Evolutionary conservation across 2,888 invertebrate genomes (phyloP).

Genomic region (Aromia moschata): DNA sequence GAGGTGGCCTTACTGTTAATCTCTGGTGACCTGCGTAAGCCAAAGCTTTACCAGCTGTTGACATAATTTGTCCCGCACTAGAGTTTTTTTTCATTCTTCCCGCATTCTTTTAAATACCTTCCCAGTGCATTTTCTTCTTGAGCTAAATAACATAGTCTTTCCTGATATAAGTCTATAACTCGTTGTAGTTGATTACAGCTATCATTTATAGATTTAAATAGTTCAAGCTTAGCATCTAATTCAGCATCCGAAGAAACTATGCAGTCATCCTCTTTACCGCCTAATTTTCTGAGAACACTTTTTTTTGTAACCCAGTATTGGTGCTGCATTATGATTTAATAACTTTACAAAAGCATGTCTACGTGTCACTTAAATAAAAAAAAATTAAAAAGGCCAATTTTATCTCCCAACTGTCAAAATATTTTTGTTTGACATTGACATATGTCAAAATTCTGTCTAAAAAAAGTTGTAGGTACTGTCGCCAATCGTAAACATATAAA

Average conservation of each 20-base stretch:
- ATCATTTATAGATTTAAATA: slow-evolving; percentile 91
- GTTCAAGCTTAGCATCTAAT: slow-evolving; percentile 94
- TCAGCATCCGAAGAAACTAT: slow-evolving; percentile 96
- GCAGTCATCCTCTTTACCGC: slow-evolving; percentile 97
- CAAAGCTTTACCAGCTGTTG: slow-evolving; percentile 80
- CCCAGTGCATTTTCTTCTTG: slow-evolving; percentile 95
- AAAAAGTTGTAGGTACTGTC: too few species aligned
- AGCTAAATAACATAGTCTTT: slow-evolving; percentile 88
- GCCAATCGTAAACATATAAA: too few species aligned
- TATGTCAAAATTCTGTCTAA: too few species aligned
- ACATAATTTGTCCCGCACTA: slow-evolving; percentile 87
- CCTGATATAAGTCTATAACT: slow-evolving; percentile 93
- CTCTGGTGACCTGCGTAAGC: slow-evolving; percentile 83
- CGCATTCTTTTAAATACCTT: slow-evolving; percentile 91
- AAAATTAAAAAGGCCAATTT: neutral
- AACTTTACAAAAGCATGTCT: neutral
- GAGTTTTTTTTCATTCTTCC: slow-evolving; percentile 86
- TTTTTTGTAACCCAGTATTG: slow-evolving; percentile 99
- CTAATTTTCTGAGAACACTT: slow-evolving; percentile 89
- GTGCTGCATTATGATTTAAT: slow-evolving; percentile 77
- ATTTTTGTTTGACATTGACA: neutral
- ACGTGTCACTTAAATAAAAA: neutral
- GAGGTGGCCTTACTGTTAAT: slow-evolving; percentile 83
- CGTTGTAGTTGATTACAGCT: slow-evolving; percentile 88
- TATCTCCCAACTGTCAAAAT: neutral